Evolutionary conservation across 2,888 invertebrate species (phyloP).

Genomic region (Falcaria lacertinaria): DNA sequence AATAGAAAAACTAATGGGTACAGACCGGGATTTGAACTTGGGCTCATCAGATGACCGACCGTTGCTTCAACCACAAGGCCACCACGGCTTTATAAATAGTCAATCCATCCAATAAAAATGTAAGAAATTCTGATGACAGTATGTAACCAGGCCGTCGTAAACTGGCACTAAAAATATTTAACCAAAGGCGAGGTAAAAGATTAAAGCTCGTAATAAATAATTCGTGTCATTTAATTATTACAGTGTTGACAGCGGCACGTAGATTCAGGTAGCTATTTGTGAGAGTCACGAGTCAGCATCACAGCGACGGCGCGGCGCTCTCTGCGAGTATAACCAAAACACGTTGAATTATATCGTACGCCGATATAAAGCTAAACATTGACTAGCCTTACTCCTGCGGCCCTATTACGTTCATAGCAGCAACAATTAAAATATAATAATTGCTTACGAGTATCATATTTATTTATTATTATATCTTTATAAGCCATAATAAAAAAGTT

Average conservation of each 20-base stretch:
- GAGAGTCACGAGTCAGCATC: background rate
- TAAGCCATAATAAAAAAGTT: slow-evolving; percentile 16
- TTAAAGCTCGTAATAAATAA: slow-evolving; percentile 2
- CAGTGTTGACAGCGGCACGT: slow-evolving; percentile 1
- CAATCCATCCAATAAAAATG: background rate
- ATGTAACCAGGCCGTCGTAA: background rate
- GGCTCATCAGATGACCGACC: too few relatives aligned
- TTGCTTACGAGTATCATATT: too few relatives aligned
- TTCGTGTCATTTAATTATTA: slow-evolving; percentile 3
- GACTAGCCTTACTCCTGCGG: background rate
- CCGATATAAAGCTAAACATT: background rate
- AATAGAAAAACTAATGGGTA: too few relatives aligned
- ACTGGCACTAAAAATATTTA: background rate
- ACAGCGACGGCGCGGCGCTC: background rate
- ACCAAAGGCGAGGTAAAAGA: slow-evolving; percentile 1
- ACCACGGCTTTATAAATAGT: too few relatives aligned
- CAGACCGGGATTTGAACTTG: too few relatives aligned
- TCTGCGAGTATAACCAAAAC: background rate
- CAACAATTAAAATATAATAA: too few relatives aligned
- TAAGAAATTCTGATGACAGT: background rate
- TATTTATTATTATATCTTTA: too few relatives aligned
- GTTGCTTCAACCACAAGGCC: too few relatives aligned
- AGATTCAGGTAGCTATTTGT: slow-evolving; percentile 4
- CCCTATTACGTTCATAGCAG: too few relatives aligned
- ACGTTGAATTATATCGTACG: background rate